A percentile compares a stretch with the other conserved stretches of the same genome.
Evolutionary conservation across 2,113 vertebrate species (phyloP).

Genomic region (Pseudopipra pipra): DNA sequence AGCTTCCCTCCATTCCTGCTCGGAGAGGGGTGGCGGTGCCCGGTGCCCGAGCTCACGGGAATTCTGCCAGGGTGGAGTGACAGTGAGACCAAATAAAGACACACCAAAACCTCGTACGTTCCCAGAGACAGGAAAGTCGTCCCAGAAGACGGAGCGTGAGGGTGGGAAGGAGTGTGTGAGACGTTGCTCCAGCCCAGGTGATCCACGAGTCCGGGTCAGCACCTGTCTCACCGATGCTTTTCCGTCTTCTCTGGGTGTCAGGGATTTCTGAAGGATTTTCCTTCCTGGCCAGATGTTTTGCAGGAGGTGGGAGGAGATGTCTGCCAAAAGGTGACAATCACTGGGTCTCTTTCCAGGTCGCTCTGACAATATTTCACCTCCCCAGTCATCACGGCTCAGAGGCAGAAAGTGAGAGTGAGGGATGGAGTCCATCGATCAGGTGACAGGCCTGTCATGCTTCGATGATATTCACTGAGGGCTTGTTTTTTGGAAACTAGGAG

Average conservation of each 20-base stretch:
- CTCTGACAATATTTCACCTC: constrained; percentile 24
- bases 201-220: background rate
- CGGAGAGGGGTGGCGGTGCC: background rate
- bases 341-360: background rate
- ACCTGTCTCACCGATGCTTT: background rate
- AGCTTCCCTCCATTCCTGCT: background rate
- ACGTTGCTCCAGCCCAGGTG: background rate
- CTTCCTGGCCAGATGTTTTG: constrained; percentile 50
- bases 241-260: constrained; percentile 22
- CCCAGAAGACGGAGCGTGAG: constrained; percentile 18
- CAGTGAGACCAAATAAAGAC: constrained; percentile 6
- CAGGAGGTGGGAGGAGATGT: constrained; percentile 7
- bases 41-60: background rate
- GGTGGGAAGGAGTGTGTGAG: background rate
- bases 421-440: constrained; percentile 54
- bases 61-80: background rate
- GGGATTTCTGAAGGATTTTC: background rate
- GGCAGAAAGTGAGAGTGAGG: constrained; percentile 56
- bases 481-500: constrained; percentile 74
- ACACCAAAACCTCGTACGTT: background rate
- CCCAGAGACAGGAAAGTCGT: constrained; percentile 20
- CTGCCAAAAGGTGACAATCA: background rate
- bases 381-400: constrained; percentile 31
- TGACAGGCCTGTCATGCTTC: constrained; percentile 71
- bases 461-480: constrained; percentile 73